Evolutionary conservation across 2,113 vertebrate genomes (phyloP), one percentile per base, ranked within the genome.

Genomic region (Ascaphus truei): DNA sequence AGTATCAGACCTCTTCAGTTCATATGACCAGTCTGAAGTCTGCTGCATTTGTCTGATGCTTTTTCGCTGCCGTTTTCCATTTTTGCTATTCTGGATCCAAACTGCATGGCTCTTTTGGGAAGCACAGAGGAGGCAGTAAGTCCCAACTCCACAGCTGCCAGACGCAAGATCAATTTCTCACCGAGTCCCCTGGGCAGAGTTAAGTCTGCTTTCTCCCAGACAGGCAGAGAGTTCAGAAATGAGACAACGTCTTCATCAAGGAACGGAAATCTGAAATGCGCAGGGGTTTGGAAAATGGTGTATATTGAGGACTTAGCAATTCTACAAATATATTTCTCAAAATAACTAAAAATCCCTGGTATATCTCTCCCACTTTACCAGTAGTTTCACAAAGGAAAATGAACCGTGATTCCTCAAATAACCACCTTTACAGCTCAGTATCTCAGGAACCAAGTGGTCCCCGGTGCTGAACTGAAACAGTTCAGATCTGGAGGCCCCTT

Each of bases 71-170:
- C 78, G 75, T 90, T 85, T 82, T 98, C 97, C 74, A 98, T 83
- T 77, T 98, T 98, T 64, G 95, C 95, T 58, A 99, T 98, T 64
- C 95, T 89, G 53, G 93, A 97, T 62, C 96, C 97, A 47, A 99
- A 99, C 68, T 99, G 97, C 77, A 98, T 92, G 56, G 97, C 97
- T 73, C 95, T 89, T 79, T 98, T 99, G 1, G 95, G 97, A 75
- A 96, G 72, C 31, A 92, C 18, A 1, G 91, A 79, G 0, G 93
- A 92, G 20, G 75, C 75, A 4, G 81, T 71, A 9, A 98, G 90
- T 62, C 95, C 96, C 3, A 98, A 69, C 61, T 84, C 85, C 36
- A 26, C 52, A 9, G 92, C 97, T 1, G 84, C 80, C 50, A 93
- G 84, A 8, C 95, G 91, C 68, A 99, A 79, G 52, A 98, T 81